A percentile compares a stretch with the other conserved stretches of the same genome.
Evolutionary conservation across 2,888 invertebrate genomes (phyloP).

Genomic region (Leptopterna dolabrata): DNA sequence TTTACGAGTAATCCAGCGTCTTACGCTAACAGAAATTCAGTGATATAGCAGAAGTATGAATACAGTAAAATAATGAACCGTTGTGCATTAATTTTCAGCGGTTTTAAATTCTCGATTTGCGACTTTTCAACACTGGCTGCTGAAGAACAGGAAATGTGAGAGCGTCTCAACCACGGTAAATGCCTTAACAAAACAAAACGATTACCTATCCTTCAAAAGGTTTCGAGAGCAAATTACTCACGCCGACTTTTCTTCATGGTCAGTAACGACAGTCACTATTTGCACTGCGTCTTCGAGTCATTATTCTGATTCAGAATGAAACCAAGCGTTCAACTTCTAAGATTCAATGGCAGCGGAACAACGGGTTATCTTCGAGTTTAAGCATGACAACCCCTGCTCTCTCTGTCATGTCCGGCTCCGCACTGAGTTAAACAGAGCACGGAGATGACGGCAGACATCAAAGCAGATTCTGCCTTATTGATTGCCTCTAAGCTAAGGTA

Average conservation of each 20-base stretch:
- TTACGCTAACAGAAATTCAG: no score
- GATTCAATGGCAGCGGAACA: background rate
- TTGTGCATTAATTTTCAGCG: no score
- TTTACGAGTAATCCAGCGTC: no score
- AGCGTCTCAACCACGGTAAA: background rate
- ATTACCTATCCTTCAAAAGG: background rate
- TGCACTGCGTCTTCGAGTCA: slow-evolving; percentile 27
- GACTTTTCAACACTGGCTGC: background rate
- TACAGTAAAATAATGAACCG: no score
- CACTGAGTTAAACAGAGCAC: slow-evolving; percentile 9
- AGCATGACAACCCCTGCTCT: slow-evolving; percentile 17
- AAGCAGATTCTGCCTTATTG: background rate
- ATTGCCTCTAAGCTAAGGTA: background rate
- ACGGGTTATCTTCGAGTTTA: slow-evolving; percentile 25
- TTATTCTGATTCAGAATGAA: slow-evolving; percentile 32
- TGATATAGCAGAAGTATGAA: no score
- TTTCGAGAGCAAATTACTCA: background rate
- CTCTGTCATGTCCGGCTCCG: background rate
- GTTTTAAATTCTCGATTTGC: background rate
- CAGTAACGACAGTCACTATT: slow-evolving; percentile 32
- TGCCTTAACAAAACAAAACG: background rate
- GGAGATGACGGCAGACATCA: background rate
- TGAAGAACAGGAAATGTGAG: background rate
- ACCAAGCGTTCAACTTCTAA: slow-evolving; percentile 6
- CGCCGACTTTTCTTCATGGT: slow-evolving; percentile 25